Base-by-base conservation (phyloP, 2,113 vertebrate genomes). In the Ornithorhynchus anatinus region DNA sequence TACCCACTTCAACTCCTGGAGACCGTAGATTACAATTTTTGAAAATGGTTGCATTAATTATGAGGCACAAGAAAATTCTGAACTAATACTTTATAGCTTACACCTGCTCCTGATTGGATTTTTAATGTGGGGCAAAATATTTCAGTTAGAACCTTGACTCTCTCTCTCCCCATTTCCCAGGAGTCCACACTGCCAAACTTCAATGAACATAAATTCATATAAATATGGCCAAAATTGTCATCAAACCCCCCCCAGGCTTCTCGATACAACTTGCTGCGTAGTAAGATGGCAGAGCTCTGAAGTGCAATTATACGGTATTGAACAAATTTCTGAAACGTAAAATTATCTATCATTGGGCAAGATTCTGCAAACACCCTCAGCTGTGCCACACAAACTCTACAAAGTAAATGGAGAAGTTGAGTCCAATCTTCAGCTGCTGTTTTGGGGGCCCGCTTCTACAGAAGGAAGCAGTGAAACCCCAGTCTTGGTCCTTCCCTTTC, bases 311-410 rank as follows among this genome's bases (percentile, higher is more conserved):
- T 33, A 75, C 1, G 19, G 37, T 29, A 64, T n/a, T 54, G 63
- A 72, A 36, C 32, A 58, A 71, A 80, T 67, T 64, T 68, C 31
- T 58, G 32, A 69, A 80, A 68, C 51, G 37, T 58, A 70, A n/a
- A n/a, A 78, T 78, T 67, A 75, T 39, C 64, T 31, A 75, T 52
- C 29, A 70, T 15, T 64, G 53, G 43, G 32, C 33, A 78, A 64
- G 68, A 71, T 39, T 65, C 61, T 70, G 57, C 59, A 61, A 80
- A 61, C n/a, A 45, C 57, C 60, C n/a, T 82, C 75, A 70, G 39
- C 60, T 68, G 39, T 69, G 48, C 57, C 57, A 64, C 16, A 16
- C 48, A 80, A 82, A 73, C 45, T 67, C 78, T 38, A 48, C 53
- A 71, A 70, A 78, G 23, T 39, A 72, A 75, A 76, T 29, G 58